Conservation (phyloP, 2,797 vertebrate genomes). For the Pteronotus mesoamericanus region DNA sequence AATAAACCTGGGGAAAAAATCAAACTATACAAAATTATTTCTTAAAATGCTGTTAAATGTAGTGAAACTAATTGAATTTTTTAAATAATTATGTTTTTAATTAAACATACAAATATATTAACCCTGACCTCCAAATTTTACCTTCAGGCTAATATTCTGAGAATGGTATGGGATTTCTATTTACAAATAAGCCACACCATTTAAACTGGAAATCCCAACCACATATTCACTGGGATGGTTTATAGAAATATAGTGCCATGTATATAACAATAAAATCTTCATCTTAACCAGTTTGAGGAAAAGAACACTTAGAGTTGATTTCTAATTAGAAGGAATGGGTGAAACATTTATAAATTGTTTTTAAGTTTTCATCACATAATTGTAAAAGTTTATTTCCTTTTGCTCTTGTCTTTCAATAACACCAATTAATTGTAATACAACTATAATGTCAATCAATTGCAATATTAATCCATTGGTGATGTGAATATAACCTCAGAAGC, state of each 20-base stretch:
- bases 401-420: neutral
- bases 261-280: neutral
- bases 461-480: neutral
- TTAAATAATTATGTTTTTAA: neutral
- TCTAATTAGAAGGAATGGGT: neutral
- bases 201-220: conserved; percentile 6
- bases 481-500: conserved; percentile 38
- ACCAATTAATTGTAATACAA: neutral
- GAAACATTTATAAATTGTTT: neutral
- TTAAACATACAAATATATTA: neutral
- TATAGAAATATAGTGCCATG: neutral
- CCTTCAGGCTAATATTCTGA: neutral
- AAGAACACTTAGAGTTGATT: neutral
- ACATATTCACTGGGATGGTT: neutral
- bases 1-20: neutral
- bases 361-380: neutral
- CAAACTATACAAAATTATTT: neutral
- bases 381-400: neutral
- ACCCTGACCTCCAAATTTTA: conserved; percentile 10
- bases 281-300: neutral
- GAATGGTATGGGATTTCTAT: neutral
- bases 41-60: neutral
- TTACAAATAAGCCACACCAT: conserved; percentile 6
- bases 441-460: conserved; percentile 52
- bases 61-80: neutral